Evolutionary conservation across 2,888 invertebrate species (phyloP), one percentile per base, ranked within the genome.

Genomic region (Tetrapedia diversipes): DNA sequence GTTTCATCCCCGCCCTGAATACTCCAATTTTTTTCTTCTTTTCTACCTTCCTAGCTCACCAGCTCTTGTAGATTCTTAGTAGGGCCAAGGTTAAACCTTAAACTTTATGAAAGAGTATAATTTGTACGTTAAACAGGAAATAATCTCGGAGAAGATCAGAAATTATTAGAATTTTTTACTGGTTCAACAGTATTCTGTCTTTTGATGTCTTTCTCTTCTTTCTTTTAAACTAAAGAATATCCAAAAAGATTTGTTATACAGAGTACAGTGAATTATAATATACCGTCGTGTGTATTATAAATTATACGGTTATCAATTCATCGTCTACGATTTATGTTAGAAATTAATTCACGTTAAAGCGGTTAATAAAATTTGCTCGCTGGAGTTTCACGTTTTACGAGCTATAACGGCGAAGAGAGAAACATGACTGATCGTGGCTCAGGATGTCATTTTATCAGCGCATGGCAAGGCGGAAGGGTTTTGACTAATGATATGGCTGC

Each of bases 401-500:
- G 14, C 6, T 24, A 11, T 24, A 73, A 24, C 53, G n/a, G 59
- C 74, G 75, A 61, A 16, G 72, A 60, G 47, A 34, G 63, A n/a
- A n/a, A 29, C 37, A 43, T 73, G 73, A 78, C 47, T 47, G 78
- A 79, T 78, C 51, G 59, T 53, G 22, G 60, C 49, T 22, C 41
- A 16, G 54, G 54, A 54, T 70, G 61, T 61, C 73, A 53, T 73
- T 68, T 71, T 77, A 71, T 74, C 78, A 41, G 45, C 14, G 66
- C 41, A 45, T 64, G 56, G 66, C 68, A 41, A 66, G 68, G 37
- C 69, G 59, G 47, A 54, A 68, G 72, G 37, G 72, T 78, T 61
- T 70, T 75, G 83, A 83, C 78, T 81, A 83, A 83, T 81, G 81
- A 81, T 68, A 75, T 74, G 64, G 72, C 66, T 53, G 75, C 70